phyloP scores from a whole-genome alignment of 2,888 invertebrate genomes.

The Euproctis similis region DNA sequence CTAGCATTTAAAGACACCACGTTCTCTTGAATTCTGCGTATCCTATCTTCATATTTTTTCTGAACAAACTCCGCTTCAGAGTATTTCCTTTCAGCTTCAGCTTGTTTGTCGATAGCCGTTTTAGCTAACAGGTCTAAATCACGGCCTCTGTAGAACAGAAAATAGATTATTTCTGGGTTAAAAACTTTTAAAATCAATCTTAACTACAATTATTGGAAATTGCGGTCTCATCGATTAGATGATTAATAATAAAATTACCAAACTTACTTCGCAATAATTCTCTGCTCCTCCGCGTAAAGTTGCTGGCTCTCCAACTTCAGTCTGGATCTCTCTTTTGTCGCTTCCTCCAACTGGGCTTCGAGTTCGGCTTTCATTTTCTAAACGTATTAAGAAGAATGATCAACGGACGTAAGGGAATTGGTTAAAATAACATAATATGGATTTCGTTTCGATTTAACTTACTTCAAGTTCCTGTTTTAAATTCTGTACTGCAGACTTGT shows the following conservation, averaged over 20 bases:
- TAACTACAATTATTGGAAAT: too few species aligned
- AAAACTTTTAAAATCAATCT: too few species aligned
- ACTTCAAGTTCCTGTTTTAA: conserved; percentile 63
- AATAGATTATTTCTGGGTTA: too few species aligned
- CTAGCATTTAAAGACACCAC: conserved; percentile 68
- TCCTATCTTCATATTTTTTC: conserved; percentile 73
- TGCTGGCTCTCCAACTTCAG: conserved; percentile 59
- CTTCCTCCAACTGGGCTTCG: conserved; percentile 59
- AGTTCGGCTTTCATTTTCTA: conserved; percentile 62
- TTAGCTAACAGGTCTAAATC: conserved; percentile 73
- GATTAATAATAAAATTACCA: too few species aligned
- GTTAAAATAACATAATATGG: too few species aligned
- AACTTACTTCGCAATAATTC: conserved; percentile 56
- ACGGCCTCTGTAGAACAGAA: conserved; percentile 43
- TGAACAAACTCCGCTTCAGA: conserved; percentile 73
- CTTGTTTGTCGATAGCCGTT: conserved; percentile 75
- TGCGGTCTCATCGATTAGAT: too few species aligned
- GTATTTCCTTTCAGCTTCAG: conserved; percentile 72
- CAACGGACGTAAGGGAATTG: neutral
- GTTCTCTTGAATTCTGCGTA: conserved; percentile 75
- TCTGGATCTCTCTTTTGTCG: conserved; percentile 55
- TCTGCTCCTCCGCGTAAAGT: conserved; percentile 60
- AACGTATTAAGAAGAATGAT: too few species aligned
- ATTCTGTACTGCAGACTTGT: conserved; percentile 51
- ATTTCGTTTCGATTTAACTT: too few species aligned